A percentile compares a stretch with the other conserved stretches of the same genome.
Evolutionary conservation across 2,113 vertebrate genomes (phyloP).

Genomic region (Perca flavescens): DNA sequence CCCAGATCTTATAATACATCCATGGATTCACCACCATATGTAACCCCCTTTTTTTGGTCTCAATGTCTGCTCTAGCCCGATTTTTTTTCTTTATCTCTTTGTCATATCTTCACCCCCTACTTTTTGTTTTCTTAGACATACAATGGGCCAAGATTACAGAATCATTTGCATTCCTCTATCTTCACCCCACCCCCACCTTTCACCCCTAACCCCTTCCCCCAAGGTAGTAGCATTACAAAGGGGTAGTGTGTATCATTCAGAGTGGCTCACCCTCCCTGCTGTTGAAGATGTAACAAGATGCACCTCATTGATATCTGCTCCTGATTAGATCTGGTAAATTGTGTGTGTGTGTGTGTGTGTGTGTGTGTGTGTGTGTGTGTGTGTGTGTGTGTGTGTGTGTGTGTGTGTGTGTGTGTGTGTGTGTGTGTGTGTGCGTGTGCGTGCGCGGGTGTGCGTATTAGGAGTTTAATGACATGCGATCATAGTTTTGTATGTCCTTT

Average conservation of each 20-base stretch:
- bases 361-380: slow-evolving; percentile 7
- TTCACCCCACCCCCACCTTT: slow-evolving; percentile 35
- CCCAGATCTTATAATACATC: no score
- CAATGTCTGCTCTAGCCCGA: background rate
- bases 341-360: slow-evolving; percentile 12
- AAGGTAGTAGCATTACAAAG: slow-evolving; percentile 46
- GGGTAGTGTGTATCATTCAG: slow-evolving; percentile 46
- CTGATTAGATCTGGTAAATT: slow-evolving; percentile 54
- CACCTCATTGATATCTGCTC: slow-evolving; percentile 53
- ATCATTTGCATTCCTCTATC: slow-evolving; percentile 20
- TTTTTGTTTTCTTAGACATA: background rate
- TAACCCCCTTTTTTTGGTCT: background rate
- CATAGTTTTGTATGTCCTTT: background rate
- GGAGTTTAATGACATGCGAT: no score
- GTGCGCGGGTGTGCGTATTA: background rate
- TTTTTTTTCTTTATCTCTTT: background rate
- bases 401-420: background rate
- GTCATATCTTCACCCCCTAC: background rate
- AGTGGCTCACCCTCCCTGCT: background rate
- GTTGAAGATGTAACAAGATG: slow-evolving; percentile 54
- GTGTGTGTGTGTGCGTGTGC: slow-evolving; percentile 6
- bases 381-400: slow-evolving; percentile 3
- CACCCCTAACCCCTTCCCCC: slow-evolving; percentile 31
- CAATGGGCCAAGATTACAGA: background rate
- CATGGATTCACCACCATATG: background rate